Conservation (phyloP, 2,888 invertebrate genomes). For the Meganola albula region DNA sequence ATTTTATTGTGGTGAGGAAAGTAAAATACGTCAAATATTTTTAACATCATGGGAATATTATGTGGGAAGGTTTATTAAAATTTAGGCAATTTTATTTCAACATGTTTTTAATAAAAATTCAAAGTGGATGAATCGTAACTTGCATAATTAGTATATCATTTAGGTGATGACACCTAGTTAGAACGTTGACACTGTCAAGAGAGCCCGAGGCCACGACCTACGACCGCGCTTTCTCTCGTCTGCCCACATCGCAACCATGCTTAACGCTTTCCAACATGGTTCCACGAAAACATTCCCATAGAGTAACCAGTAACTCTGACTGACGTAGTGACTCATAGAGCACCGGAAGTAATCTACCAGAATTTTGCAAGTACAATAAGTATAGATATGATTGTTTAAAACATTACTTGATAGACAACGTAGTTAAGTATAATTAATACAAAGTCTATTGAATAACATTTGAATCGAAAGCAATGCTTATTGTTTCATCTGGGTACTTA, state of each 20-base stretch:
- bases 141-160: no score
- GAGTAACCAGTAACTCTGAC: no score
- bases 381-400: constrained; percentile 33
- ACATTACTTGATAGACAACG: constrained; percentile 34
- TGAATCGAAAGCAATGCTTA: constrained; percentile 12
- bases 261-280: constrained; percentile 23
- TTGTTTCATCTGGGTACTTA: constrained; percentile 25
- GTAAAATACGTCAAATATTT: no score
- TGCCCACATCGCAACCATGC: constrained; percentile 29
- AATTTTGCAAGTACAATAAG: constrained; percentile 31
- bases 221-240: constrained; percentile 54
- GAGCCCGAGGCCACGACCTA: constrained; percentile 39
- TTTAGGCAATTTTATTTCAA: no score
- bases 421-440: constrained; percentile 2
- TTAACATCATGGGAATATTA: no score
- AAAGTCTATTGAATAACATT: background rate
- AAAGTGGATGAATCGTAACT: no score
- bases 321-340: constrained; percentile 46
- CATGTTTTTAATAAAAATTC: no score
- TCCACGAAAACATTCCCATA: constrained; percentile 20
- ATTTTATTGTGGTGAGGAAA: no score
- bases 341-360: constrained; percentile 46
- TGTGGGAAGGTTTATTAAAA: no score
- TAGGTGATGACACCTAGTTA: constrained; percentile 16
- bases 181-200: constrained; percentile 27